Base-by-base conservation (phyloP, 2,113 vertebrate species). In the Chamaetylas fuelleborni region DNA sequence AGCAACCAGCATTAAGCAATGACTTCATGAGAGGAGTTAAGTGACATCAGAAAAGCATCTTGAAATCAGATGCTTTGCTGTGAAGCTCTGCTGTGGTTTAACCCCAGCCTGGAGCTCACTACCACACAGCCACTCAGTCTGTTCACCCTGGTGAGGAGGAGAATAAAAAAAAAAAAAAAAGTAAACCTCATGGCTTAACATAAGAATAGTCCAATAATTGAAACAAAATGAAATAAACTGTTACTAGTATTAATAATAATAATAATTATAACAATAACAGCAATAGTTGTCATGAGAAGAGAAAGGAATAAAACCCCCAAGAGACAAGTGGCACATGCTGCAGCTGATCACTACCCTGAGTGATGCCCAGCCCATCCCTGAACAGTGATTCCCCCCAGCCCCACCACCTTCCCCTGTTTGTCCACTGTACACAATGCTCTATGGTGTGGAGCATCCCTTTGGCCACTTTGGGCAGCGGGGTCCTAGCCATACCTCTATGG, bases 31-130 rank as follows among this genome's bases (percentile, higher is more conserved):
- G 14, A 61, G 40, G 33, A 77, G 51, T 2, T 76, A 42, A 93
- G 42, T 96, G 96, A 96, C 92, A 95, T 96, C 93, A 96, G 81
- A 85, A 88, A 3, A 79, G 18, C 28, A 14, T 23, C 31, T 65
- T 72, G 58, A 69, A 77, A 80, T 69, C 3, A 65, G 31, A 25
- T 65, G 31, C 24, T 76, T 88, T 71, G 34, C 40, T 65, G 26
- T 50, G 61, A 64, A 50, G 11, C 12, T 77, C 56, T 70, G 26
- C 16, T 28, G 31, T 26, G 23, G 40, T 62, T 90, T 69, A 83
- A 61, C 10, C 64, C 48, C 62, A 62, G 40, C 12, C 47, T 61
- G 54, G 14, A 47, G 34, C 14, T 31, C 31, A 48, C 62, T 7
- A 48, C 20, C 26, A 34, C 25, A 22, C 11, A 83, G 62, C 8